Evolutionary conservation across 2,888 invertebrate genomes (phyloP).

Genomic region (Anaspis maculata): DNA sequence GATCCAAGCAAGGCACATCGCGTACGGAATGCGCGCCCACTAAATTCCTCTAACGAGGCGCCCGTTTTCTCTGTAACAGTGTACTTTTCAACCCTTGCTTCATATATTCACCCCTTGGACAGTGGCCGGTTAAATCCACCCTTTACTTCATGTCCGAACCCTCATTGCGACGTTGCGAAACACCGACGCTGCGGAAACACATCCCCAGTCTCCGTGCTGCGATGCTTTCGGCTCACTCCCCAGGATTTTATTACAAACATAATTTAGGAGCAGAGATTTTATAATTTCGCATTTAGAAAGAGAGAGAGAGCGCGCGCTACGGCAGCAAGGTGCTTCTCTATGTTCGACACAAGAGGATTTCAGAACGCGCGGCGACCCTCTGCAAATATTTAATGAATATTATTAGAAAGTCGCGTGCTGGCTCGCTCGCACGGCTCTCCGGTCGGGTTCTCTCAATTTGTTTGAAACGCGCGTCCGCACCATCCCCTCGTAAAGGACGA

Average conservation of each 20-base stretch:
- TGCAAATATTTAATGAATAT: slow-evolving; percentile 10
- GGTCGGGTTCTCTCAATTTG: too few relatives aligned
- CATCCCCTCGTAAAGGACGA: too few relatives aligned
- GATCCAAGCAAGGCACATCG: too few relatives aligned
- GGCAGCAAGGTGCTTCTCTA: too few relatives aligned
- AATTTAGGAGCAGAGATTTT: slow-evolving; percentile 20
- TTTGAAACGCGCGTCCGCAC: too few relatives aligned
- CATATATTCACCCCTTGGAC: slow-evolving; percentile 41
- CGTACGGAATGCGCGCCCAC: slow-evolving; percentile 2
- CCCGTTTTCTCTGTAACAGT: slow-evolving; percentile 31
- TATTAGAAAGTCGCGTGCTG: too few relatives aligned
- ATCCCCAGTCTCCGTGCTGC: too few relatives aligned
- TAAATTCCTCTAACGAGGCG: slow-evolving; percentile 33
- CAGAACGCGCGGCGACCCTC: too few relatives aligned
- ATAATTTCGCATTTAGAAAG: slow-evolving; percentile 13
- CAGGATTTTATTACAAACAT: slow-evolving; percentile 19
- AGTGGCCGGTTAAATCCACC: slow-evolving; percentile 40
- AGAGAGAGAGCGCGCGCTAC: slow-evolving; percentile 12
- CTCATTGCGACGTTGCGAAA: slow-evolving; percentile 21
- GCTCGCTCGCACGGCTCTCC: too few relatives aligned
- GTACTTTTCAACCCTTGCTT: slow-evolving; percentile 41
- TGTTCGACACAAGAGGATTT: too few relatives aligned
- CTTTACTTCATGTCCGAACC: slow-evolving; percentile 27
- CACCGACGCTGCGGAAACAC: too few relatives aligned
- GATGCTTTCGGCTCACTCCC: too few relatives aligned